Base-by-base conservation (phyloP, 2,888 invertebrate species). In the Argyra leucocephala region DNA sequence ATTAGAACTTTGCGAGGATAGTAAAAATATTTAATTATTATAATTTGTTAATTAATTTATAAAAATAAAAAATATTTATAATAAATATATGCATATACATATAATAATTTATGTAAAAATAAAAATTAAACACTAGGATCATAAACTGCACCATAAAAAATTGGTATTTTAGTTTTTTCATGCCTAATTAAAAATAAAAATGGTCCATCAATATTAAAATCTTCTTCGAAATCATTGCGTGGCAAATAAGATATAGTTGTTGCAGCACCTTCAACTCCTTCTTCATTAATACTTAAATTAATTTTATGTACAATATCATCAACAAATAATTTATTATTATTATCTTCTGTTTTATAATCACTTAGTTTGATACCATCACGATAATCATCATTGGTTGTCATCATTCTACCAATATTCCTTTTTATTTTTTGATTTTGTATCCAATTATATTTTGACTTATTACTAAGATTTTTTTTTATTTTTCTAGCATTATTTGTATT, bases 141-240 rank as follows among this genome's bases (percentile, higher is more conserved):
- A 65, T 81, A 81, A 6, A 86, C 81, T n/a, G 83, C 80, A 1
- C 86, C 87, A 83, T 85, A 86, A 74, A 88, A 88, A 65, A 86
- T 75, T n/a, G 85, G 80, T 5, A 84, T 73, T 64, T 82, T 82
- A 3, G 85, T 82, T 9, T 78, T 73, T 64, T 84, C 82, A 69
- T 86, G 83, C 68, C 84, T 80, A 69, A 88, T 85, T 72, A 86
- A 83, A 72, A 87, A 86, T 57, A 86, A 73, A 74, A 87, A 88
- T 1, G 88, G 88, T 65, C 83, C 80, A 71, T 87, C 83, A 1
- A 83, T 84, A 60, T 79, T 75, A 48, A 73, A 72, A 1, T 70
- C 69, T 2, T 76, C 73, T 66, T 76, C 76, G 31, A 78, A 77
- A 1, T 83, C 83, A 66, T 79, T 79, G 63, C 83, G 77, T 3